Conservation (phyloP, 2,888 invertebrate species). For the Chromoteleia sp. region DNA sequence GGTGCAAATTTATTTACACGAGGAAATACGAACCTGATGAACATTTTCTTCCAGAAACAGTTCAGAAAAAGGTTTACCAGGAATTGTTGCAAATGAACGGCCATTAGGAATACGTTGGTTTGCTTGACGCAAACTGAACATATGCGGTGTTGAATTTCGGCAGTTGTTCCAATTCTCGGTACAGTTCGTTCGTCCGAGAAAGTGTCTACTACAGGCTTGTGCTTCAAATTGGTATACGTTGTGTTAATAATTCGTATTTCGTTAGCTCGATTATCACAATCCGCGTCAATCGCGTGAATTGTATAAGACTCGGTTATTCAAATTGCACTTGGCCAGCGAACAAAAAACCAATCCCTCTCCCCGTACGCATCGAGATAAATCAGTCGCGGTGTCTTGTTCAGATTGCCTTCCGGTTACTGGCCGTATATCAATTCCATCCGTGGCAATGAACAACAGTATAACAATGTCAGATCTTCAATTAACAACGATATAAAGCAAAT, state of each 20-base stretch:
- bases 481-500: slow-evolving; percentile 63
- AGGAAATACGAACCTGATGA: not conserved
- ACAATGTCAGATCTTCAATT: slow-evolving; percentile 64
- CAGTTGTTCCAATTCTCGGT: slow-evolving; percentile 50
- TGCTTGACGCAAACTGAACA: slow-evolving; percentile 50
- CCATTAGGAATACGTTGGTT: slow-evolving; percentile 47
- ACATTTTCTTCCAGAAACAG: not conserved
- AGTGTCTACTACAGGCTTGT: slow-evolving; percentile 51
- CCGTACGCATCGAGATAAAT: slow-evolving; percentile 35
- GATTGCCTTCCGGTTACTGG: slow-evolving; percentile 66
- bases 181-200: slow-evolving; percentile 55
- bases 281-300: slow-evolving; percentile 53
- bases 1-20: slow-evolving; percentile 25
- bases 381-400: slow-evolving; percentile 41
- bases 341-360: slow-evolving; percentile 39
- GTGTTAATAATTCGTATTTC: slow-evolving; percentile 59
- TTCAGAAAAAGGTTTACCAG: slow-evolving; percentile 19
- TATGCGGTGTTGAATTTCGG: slow-evolving; percentile 58
- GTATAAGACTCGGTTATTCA: slow-evolving; percentile 48
- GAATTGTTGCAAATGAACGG: slow-evolving; percentile 43
- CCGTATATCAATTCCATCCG: slow-evolving; percentile 82
- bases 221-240: slow-evolving; percentile 47
- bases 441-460: slow-evolving; percentile 79
- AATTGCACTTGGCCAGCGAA: slow-evolving; percentile 38
- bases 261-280: slow-evolving; percentile 67